Conservation (phyloP, 2,797 vertebrate genomes). For the Tapirus indicus region DNA sequence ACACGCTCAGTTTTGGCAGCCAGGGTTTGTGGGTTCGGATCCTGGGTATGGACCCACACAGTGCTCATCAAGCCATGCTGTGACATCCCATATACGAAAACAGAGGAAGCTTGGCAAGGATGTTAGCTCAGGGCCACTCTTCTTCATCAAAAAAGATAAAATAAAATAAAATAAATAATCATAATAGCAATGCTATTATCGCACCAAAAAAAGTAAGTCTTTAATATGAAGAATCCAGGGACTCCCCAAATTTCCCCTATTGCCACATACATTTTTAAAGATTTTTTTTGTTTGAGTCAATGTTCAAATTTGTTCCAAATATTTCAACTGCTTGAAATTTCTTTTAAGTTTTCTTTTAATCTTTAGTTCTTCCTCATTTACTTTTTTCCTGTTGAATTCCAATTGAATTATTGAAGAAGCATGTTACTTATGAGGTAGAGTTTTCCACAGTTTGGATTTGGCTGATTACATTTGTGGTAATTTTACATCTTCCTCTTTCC, state of each 20-base stretch:
- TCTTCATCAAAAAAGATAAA: too few relatives aligned
- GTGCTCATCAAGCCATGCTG: too few relatives aligned
- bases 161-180: too few relatives aligned
- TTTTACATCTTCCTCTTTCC: background rate
- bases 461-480: background rate
- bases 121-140: too few relatives aligned
- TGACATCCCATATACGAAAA: too few relatives aligned
- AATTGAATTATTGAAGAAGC: constrained; percentile 1
- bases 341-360: background rate
- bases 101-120: too few relatives aligned
- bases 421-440: background rate
- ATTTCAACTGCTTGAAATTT: background rate
- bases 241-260: background rate
- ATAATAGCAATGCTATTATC: background rate
- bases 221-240: background rate
- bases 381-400: background rate
- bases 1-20: too few relatives aligned
- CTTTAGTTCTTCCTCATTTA: background rate
- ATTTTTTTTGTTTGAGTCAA: background rate
- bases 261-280: background rate
- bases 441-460: background rate
- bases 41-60: too few relatives aligned
- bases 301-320: background rate
- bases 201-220: background rate
- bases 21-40: too few relatives aligned